Base-by-base conservation (phyloP, 2,113 vertebrate genomes). In the Nipponia nippon region DNA sequence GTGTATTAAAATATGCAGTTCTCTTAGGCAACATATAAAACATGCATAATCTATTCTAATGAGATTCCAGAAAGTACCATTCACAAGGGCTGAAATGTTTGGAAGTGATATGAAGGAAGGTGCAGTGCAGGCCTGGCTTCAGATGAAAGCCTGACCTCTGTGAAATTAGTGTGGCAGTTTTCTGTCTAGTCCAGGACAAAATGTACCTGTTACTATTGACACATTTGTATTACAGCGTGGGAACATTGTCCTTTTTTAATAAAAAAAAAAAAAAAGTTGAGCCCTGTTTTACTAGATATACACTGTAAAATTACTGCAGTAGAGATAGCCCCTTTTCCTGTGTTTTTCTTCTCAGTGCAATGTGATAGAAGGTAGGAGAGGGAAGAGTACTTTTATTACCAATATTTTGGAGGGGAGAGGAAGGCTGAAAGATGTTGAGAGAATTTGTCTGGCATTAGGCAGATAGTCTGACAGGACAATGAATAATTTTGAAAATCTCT, bases 1-100 rank as follows among this genome's bases (percentile, higher is more conserved):
- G 66, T 29, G 8, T 90, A 94, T 93, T 96, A 92, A 97, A 97
- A 96, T 79, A 94, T 91, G 61, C 77, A 83, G 67, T 96, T 96
- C 56, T 97, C 73, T 30, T 87, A 70, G 79, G 63, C 81, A 91
- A 93, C 27, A 5, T 44, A 96, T 94, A 87, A 93, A 97, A 93
- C 89, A 95, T 80, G 27, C 49, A 94, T 76, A 87, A 96, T 91
- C 69, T 89, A 53, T 79, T 87, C 65, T 72, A 91, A 95, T 85
- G 69, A 95, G 66, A 85, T 91, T 91, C 93, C 36, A 95, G 89
- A 91, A 94, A 76, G 56, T 83, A 34, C 81, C 56, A 40, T 63
- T 47, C 63, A 49, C 36, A 36, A 49, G 49, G 52, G 4, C 32
- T 71, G 80, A 76, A 87, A 27, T 22, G 49, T 50, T 82, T 84